Conservation (phyloP, 2,113 vertebrate species). For the Nestor notabilis region DNA sequence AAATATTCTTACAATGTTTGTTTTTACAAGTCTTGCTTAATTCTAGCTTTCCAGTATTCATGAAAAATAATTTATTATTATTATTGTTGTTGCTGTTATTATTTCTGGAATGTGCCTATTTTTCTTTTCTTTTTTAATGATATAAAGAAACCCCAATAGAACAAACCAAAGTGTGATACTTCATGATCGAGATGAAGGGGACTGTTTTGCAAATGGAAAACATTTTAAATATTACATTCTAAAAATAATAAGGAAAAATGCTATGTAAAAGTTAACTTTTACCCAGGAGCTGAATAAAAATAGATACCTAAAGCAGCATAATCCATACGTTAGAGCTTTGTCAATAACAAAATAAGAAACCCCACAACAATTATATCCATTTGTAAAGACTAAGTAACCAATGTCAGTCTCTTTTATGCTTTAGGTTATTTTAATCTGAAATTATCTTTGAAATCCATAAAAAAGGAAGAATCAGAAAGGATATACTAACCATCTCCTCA, state of each 20-base stretch:
- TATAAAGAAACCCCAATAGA: not conserved
- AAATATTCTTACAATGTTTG: not conserved
- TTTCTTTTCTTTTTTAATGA: not conserved
- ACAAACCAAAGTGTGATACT: not conserved
- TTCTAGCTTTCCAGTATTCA: not conserved
- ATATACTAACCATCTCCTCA: not conserved
- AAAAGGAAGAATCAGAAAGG: not conserved
- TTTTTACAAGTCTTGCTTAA: not conserved
- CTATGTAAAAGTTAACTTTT: not conserved
- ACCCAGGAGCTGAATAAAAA: not conserved
- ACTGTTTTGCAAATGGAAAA: not conserved
- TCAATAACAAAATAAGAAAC: not conserved
- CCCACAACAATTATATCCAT: not conserved
- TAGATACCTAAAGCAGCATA: not conserved
- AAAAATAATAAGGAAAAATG: not conserved
- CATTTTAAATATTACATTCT: not conserved
- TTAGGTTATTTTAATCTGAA: not conserved
- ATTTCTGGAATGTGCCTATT: not conserved
- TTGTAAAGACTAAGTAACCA: not conserved
- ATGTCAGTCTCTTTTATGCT: not conserved
- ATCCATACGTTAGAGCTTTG: not conserved
- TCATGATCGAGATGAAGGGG: not conserved
- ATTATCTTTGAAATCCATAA: not conserved
- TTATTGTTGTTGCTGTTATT: not conserved
- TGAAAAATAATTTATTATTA: not conserved